Conservation (phyloP, 2,113 vertebrate species). For the Crotalus tigris region DNA sequence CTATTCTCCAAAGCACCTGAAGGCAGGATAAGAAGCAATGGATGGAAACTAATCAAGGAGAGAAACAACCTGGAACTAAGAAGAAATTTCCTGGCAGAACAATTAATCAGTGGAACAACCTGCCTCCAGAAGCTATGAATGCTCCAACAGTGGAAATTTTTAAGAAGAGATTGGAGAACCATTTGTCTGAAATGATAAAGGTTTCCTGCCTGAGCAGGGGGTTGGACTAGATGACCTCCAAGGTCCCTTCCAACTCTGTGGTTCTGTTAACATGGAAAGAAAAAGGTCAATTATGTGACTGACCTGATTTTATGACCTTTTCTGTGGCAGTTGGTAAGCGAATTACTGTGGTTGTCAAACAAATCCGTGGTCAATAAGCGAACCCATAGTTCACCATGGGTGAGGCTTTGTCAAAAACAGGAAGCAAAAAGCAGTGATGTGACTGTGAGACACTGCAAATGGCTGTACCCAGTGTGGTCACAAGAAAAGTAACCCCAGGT, state of each 20-base stretch:
- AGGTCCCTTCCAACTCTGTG: too few species aligned
- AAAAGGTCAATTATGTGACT: not conserved
- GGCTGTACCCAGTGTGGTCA: not conserved
- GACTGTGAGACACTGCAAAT: not conserved
- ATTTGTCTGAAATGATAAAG: not conserved
- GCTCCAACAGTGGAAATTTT: not conserved
- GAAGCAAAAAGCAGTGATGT: not conserved
- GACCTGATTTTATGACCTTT: not conserved
- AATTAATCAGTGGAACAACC: not conserved
- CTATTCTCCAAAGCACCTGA: not conserved
- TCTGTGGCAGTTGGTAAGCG: not conserved
- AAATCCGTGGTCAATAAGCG: not conserved
- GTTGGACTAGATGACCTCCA: not conserved
- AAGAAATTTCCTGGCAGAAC: not conserved
- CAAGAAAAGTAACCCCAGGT: not conserved
- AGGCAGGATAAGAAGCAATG: not conserved
- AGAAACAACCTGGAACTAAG: not conserved
- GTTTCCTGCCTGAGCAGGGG: not conserved
- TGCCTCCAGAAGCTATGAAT: not conserved
- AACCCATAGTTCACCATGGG: not conserved
- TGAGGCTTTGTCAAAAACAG: not conserved
- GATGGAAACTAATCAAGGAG: not conserved
- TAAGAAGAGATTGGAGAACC: not conserved
- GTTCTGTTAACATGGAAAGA: too few species aligned
- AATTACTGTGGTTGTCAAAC: not conserved